These are phyloP conservation scores for Pyxicephalus adspersus DNA, from an alignment of 2,113 vertebrate genomes.

Conservation along the genomic window DNA sequence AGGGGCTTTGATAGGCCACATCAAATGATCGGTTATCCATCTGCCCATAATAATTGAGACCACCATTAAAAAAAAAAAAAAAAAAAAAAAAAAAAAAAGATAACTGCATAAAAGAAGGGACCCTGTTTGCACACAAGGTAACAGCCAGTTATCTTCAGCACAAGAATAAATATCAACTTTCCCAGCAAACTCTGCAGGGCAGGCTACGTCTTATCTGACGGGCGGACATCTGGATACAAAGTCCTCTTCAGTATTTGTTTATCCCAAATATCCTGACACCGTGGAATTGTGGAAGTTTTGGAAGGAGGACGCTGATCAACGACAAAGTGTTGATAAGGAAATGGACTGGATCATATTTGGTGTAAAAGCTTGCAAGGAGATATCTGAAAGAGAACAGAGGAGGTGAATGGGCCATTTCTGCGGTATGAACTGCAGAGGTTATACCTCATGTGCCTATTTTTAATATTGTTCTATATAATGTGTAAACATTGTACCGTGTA, in stretches of 20 bases:
- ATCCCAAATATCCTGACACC: conserved; percentile 92
- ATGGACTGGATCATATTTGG: conserved; percentile 88
- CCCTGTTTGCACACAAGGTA: not conserved
- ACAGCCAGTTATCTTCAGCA: conserved; percentile 15
- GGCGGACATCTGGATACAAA: not conserved
- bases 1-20: not conserved
- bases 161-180: not conserved
- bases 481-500: no score
- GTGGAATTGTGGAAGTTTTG: conserved; percentile 93
- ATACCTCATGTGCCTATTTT: no score
- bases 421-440: not conserved
- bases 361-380: conserved; percentile 93
- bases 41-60: not conserved
- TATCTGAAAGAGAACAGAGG: conserved; percentile 72
- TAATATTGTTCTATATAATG: no score
- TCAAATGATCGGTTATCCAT: not conserved
- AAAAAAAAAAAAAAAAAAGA: no score
- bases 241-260: conserved; percentile 85
- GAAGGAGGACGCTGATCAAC: conserved; percentile 86
- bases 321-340: conserved; percentile 90
- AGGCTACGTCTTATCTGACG: conserved; percentile 6
- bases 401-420: not conserved
- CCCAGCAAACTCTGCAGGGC: conserved; percentile 5
- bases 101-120: not conserved
- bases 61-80: not conserved